phyloP scores from a whole-genome alignment of 2,888 invertebrate species.

The Tanypteryx hageni region DNA sequence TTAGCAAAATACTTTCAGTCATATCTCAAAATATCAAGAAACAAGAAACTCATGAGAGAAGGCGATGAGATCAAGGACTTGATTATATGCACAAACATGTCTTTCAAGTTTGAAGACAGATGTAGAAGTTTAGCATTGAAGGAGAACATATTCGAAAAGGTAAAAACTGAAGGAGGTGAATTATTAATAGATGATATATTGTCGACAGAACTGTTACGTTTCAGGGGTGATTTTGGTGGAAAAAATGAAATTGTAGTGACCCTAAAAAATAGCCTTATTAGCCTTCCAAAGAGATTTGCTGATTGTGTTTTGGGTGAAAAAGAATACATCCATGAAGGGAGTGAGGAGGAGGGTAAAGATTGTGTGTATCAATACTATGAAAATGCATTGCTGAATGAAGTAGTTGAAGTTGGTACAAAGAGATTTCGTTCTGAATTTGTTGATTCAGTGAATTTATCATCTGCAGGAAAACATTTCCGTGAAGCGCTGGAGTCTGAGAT shows the following conservation, averaged over 20 bases:
- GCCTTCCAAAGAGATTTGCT: neutral
- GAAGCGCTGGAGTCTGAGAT: neutral
- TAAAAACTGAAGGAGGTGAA: too few species aligned
- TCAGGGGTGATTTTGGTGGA: neutral
- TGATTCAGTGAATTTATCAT: neutral
- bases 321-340: neutral
- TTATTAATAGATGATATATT: neutral
- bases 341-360: neutral
- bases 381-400: neutral
- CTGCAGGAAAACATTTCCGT: neutral
- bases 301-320: neutral
- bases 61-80: neutral
- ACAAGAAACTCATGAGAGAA: neutral
- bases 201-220: neutral
- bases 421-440: neutral
- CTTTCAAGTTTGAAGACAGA: neutral
- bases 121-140: neutral
- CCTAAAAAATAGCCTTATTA: neutral
- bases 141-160: neutral
- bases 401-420: neutral
- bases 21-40: neutral
- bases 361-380: neutral
- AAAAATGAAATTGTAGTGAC: neutral
- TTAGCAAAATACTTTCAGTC: neutral
- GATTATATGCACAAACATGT: conserved; percentile 16